Base-by-base conservation (phyloP, 2,888 invertebrate genomes). In the Heliconius erato region DNA sequence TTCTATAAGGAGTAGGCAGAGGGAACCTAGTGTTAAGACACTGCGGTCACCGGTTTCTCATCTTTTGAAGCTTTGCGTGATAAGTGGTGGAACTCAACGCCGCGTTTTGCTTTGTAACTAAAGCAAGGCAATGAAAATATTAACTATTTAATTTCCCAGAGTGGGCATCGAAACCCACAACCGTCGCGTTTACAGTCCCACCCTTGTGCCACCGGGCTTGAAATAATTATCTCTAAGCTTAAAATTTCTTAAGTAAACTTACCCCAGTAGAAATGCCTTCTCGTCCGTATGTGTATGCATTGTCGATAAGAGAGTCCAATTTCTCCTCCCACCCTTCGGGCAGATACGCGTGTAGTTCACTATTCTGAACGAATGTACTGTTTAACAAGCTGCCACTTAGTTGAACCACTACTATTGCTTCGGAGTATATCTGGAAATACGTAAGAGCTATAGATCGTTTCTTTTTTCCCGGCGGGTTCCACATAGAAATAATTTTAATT, bases 251-350 rank as follows among this genome's bases (percentile, higher is more conserved):
- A 74, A 65, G n/a, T 16, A 23, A 49, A 91, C 96, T 95, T 90
- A 99, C 98, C 91, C 98, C 97, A 87, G 98, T 98, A 32, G 98
- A 98, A 88, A 99, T 98, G 89, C 98, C 99, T 90, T 98, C 98
- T 86, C 99, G 96, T 2, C 99, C 99, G 91, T 99, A 99, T 44
- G 98, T 97, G 91, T 99, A 99, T 0, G 99, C 99, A 93, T 99
- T 99, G 88, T 99, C 98, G 19, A 99, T 97, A 85, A 99, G 97
- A 28, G 98, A 98, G 92, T 99, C 99, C 69, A 99, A 96, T 82
- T 99, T 98, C 78, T 98, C 97, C 89, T 98, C 97, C 97, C 98
- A 97, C 7, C 98, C 97, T 82, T 98, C 97, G 0, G 99, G 99
- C 80, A 99, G 95, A 89, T 98, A 97, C 88, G 98, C 97, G 87